These are phyloP conservation scores for Eclectus roratus DNA, from an alignment of 2,113 vertebrate genomes.

Conservation along the genomic window DNA sequence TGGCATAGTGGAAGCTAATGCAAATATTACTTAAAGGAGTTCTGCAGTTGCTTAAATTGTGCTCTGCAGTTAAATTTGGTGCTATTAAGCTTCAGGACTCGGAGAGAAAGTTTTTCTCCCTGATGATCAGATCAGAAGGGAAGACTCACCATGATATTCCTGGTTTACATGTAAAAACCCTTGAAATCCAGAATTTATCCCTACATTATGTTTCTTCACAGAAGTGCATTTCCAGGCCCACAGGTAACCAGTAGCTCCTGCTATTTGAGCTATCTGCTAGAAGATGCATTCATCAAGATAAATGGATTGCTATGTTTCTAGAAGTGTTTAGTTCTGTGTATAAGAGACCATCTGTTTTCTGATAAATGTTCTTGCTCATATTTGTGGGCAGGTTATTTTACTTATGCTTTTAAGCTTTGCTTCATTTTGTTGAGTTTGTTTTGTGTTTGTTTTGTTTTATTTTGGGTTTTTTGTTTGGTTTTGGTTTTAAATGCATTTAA, in stretches of 20 bases:
- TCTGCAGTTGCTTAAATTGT: background rate
- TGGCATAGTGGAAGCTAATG: background rate
- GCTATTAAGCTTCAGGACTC: background rate
- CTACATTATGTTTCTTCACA: background rate
- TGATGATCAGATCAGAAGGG: background rate
- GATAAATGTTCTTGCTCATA: conserved; percentile 69
- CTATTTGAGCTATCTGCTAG: conserved; percentile 66
- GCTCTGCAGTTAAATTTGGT: background rate
- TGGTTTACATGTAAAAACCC: background rate
- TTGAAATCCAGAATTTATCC: background rate
- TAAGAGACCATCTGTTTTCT: conserved; percentile 75
- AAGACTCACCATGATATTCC: background rate
- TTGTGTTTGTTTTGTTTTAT: background rate
- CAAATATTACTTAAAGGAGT: background rate
- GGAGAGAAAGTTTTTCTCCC: background rate
- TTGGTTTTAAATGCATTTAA: conserved; percentile 28
- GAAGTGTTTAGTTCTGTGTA: conserved; percentile 71
- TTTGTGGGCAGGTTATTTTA: conserved; percentile 66
- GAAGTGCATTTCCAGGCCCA: background rate
- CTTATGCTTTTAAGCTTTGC: background rate
- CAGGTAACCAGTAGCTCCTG: conserved; percentile 47
- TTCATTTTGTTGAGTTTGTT: background rate
- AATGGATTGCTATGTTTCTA: conserved; percentile 75
- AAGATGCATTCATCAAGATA: conserved; percentile 77
- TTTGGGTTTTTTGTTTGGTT: no score